Percentiles rank a stretch among this genome's conserved stretches.
phyloP scores from a whole-genome alignment of 2,888 invertebrate species.

The Tetrapedia diversipes region DNA sequence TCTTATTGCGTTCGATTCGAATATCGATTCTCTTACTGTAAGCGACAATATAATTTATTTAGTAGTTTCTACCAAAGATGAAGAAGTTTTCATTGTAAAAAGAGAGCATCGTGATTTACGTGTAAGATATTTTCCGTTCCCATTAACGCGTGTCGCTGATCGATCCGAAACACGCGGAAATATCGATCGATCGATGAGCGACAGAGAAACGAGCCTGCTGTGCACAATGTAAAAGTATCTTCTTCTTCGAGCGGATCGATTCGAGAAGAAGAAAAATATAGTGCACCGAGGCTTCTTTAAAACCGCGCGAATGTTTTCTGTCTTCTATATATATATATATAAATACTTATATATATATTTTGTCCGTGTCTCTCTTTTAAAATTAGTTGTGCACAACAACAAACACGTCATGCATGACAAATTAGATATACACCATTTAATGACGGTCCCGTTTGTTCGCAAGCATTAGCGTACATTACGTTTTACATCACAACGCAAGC shows the following conservation, averaged over 20 bases:
- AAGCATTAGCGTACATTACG: conserved; percentile 62
- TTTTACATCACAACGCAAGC: conserved; percentile 77
- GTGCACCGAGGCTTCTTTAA: conserved; percentile 26
- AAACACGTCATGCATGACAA: conserved; percentile 70
- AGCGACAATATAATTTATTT: conserved; percentile 80
- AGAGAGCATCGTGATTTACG: conserved; percentile 65
- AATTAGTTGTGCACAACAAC: conserved; percentile 44
- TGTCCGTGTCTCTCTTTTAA: conserved; percentile 19
- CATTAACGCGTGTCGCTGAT: conserved; percentile 40
- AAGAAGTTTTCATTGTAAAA: conserved; percentile 76
- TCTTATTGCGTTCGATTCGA: conserved; percentile 34
- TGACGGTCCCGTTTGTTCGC: conserved; percentile 65
- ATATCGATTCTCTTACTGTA: conserved; percentile 66
- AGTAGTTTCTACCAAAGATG: conserved; percentile 82
- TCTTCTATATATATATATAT: no score
- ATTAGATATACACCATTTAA: conserved; percentile 55
- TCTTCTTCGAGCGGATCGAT: background rate
- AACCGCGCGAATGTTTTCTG: conserved; percentile 19
- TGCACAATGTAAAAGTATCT: background rate
- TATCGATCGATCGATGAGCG: background rate
- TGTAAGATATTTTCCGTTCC: conserved; percentile 67
- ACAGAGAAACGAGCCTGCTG: background rate
- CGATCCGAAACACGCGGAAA: background rate
- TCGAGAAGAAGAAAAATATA: background rate
- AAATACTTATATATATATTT: no score